Evolutionary conservation across 2,888 invertebrate species (phyloP).

Genomic region (Gibbula magus): DNA sequence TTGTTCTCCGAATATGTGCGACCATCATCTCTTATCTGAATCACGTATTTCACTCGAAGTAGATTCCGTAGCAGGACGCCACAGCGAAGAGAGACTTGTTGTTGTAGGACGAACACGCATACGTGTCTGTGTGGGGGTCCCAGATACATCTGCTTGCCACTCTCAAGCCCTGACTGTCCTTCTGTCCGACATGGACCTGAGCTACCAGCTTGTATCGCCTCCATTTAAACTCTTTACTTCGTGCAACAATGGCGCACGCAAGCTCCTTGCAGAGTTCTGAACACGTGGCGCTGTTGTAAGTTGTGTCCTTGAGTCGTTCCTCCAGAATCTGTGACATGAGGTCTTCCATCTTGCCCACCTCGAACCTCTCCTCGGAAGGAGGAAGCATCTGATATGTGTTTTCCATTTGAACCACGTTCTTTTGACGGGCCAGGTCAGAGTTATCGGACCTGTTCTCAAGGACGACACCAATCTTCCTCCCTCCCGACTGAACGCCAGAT

Average conservation of each 20-base stretch:
- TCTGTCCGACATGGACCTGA: slow-evolving; percentile 38
- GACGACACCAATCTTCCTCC: not conserved
- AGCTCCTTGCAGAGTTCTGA: slow-evolving; percentile 34
- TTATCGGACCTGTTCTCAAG: slow-evolving; percentile 20
- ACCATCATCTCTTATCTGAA: too few relatives aligned
- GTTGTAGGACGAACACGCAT: slow-evolving; percentile 36
- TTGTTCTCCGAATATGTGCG: too few relatives aligned
- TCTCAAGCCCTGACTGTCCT: slow-evolving; percentile 26
- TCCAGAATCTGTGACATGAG: slow-evolving; percentile 39
- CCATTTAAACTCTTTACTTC: slow-evolving; percentile 39
- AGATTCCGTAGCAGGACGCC: slow-evolving; percentile 42
- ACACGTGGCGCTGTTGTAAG: slow-evolving; percentile 34
- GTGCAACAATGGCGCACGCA: slow-evolving; percentile 29
- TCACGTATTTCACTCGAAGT: slow-evolving; percentile 36
- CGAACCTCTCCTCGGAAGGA: not conserved
- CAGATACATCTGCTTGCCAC: slow-evolving; percentile 44
- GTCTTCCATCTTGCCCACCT: not conserved
- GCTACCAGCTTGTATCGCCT: slow-evolving; percentile 41
- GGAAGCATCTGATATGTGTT: slow-evolving; percentile 38
- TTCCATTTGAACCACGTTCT: slow-evolving; percentile 25
- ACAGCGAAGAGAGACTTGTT: slow-evolving; percentile 41
- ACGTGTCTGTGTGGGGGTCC: slow-evolving; percentile 41
- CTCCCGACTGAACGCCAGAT: not conserved
- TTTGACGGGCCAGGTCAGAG: slow-evolving; percentile 10
- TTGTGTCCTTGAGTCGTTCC: slow-evolving; percentile 39